Percentiles rank a stretch among this genome's conserved stretches.
Evolutionary conservation across 2,888 invertebrate genomes (phyloP).

Genomic region (Drosophila anomelani): DNA sequence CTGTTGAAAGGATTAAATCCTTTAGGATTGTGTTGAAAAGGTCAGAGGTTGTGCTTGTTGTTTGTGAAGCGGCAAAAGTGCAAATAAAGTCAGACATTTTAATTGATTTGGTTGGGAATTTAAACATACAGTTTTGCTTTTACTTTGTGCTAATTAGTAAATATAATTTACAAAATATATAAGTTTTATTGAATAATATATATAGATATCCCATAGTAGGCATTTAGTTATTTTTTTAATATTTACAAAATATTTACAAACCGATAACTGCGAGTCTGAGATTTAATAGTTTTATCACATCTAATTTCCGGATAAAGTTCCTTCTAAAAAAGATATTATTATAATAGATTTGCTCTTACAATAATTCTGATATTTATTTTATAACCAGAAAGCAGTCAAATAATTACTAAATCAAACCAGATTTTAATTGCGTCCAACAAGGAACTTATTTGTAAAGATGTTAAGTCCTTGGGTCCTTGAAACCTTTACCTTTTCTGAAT

Average conservation of each 20-base stretch:
- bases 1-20: conserved; percentile 18
- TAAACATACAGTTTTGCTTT: not conserved
- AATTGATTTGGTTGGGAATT: not conserved
- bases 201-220: not conserved
- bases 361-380: too few species aligned
- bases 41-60: conserved; percentile 6
- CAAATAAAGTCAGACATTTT: not conserved
- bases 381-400: too few species aligned
- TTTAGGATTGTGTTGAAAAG: conserved; percentile 7
- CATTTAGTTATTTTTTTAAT: too few species aligned
- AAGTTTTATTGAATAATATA: not conserved
- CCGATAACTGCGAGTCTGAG: not conserved
- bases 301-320: too few species aligned
- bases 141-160: too few species aligned
- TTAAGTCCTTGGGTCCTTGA: not conserved
- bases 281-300: too few species aligned
- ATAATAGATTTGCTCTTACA: too few species aligned
- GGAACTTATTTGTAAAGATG: not conserved
- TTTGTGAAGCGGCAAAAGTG: not conserved
- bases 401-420: too few species aligned
- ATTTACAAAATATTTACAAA: not conserved
- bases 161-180: not conserved
- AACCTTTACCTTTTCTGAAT: not conserved
- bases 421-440: too few species aligned
- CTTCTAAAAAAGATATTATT: too few species aligned